A percentile compares a stretch with the other conserved stretches of the same genome.
phyloP scores from a whole-genome alignment of 2,113 vertebrate species.

The Shinisaurus crocodilurus region DNA sequence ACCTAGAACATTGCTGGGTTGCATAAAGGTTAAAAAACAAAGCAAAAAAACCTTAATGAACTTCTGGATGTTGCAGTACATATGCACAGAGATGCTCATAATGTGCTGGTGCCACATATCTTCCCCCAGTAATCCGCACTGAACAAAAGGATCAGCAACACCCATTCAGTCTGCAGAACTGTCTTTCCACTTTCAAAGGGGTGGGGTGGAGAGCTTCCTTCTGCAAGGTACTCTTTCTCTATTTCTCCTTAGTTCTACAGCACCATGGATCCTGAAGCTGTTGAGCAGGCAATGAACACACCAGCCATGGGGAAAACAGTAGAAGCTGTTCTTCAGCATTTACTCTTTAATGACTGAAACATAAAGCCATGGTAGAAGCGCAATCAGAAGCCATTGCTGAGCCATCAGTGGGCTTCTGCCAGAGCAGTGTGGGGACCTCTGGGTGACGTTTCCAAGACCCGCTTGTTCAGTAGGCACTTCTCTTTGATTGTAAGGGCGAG shows the following conservation, averaged over 20 bases:
- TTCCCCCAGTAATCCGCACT: neutral
- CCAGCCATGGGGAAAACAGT: neutral
- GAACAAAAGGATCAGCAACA: neutral
- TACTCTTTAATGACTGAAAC: neutral
- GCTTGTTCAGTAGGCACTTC: conserved; percentile 1
- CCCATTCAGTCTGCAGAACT: neutral
- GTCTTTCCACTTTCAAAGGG: neutral
- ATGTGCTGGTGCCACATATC: neutral
- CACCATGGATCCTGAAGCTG: neutral
- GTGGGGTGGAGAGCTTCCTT: neutral
- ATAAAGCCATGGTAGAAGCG: neutral
- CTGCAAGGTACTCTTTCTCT: neutral
- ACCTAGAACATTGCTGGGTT: neutral
- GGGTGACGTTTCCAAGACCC: neutral
- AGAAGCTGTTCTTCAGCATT: neutral
- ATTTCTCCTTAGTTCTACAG: neutral
- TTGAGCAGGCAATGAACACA: neutral
- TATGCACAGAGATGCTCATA: neutral
- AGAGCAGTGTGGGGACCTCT: neutral
- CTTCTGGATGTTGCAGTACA: neutral
- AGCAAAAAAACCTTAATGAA: neutral
- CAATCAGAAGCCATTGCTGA: neutral
- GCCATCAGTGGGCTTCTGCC: neutral
- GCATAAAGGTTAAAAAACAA: neutral
- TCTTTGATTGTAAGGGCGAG: conserved; percentile 47